Base-by-base conservation (phyloP, 2,797 vertebrate genomes). In the Brachyrhaphis roseni region DNA sequence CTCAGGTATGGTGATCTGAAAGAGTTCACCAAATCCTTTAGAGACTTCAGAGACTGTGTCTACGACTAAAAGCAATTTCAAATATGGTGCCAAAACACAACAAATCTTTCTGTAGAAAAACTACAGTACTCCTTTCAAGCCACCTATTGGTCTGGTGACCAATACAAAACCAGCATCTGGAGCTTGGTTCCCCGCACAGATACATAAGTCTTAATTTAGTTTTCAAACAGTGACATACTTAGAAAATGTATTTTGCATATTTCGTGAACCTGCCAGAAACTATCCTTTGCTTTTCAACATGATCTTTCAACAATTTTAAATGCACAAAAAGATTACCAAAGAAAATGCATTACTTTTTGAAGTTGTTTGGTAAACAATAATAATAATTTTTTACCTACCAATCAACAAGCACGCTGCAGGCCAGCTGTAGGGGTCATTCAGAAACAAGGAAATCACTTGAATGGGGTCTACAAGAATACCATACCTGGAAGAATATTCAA, bases 401-500 rank as follows among this genome's bases (percentile, higher is more conserved):
- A 98, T 96, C n/a, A 97, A 51, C 43, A 98, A 92, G 91, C 97
- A 98, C 31, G 90, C 93, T 45, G 97, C 95, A 1, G 97, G 97
- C 97, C 97, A 98, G 89, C 95, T 98, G 82, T 98, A 97, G 23
- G 97, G 97, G 88, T 98, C 94, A 77, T 97, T 97, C 84, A 97
- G 87, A 88, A 98, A 98, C 82, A 98, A 92, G 47, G 97, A 97
- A 72, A 98, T 88, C 85, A 98, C 96, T 90, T 98, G 96, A 92
- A 98, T 97, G 2, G 97, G 97, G 74, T 98, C 97, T 85, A 98
- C 97, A 82, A 98, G 89, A 80, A 98, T 88, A 5, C 97, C 97
- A 2, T 98, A 97, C 91, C 97, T 98, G 85, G 28, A 53, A 78
- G 72, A 84, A 74, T 49, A 46, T n/a, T 0, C 0, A 72, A n/a